Evolutionary conservation across 2,113 vertebrate genomes (phyloP).

Genomic region (Phyllopteryx taeniolatus): DNA sequence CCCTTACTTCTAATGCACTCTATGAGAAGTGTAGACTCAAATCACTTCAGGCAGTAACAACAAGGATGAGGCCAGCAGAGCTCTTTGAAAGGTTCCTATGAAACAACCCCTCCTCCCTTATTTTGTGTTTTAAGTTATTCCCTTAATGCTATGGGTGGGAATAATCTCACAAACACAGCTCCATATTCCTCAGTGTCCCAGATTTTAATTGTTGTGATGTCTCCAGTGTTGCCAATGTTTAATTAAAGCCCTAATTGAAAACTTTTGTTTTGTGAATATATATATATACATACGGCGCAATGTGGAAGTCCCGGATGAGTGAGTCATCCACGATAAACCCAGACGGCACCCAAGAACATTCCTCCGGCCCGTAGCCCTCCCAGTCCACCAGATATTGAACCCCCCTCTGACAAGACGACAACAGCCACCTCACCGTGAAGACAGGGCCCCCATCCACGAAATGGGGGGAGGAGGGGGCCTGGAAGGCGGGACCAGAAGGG

Average conservation of each 20-base stretch:
- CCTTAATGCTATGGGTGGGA: conserved; percentile 22
- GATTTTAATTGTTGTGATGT: conserved; percentile 7
- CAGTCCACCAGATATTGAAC: too few relatives aligned
- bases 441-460: too few relatives aligned
- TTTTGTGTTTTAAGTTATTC: conserved; percentile 17
- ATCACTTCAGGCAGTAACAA: conserved; percentile 30
- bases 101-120: conserved; percentile 4
- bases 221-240: conserved; percentile 4
- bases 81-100: conserved; percentile 13
- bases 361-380: too few relatives aligned
- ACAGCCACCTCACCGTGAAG: too few relatives aligned
- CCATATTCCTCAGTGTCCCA: not conserved
- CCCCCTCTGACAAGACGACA: too few relatives aligned
- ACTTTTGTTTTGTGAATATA: conserved; percentile 4
- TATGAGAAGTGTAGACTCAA: conserved; percentile 26
- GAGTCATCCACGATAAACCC: too few relatives aligned
- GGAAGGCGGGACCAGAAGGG: too few relatives aligned
- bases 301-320: too few relatives aligned
- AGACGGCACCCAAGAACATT: too few relatives aligned
- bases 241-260: conserved; percentile 2
- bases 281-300: too few relatives aligned
- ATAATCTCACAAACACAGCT: conserved; percentile 18
- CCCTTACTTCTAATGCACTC: conserved; percentile 3
- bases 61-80: conserved; percentile 9
- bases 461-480: too few relatives aligned